These are phyloP conservation scores for Drosophila nr. medialis DNA, from an alignment of 2,888 invertebrate species.

Conservation along the genomic window DNA sequence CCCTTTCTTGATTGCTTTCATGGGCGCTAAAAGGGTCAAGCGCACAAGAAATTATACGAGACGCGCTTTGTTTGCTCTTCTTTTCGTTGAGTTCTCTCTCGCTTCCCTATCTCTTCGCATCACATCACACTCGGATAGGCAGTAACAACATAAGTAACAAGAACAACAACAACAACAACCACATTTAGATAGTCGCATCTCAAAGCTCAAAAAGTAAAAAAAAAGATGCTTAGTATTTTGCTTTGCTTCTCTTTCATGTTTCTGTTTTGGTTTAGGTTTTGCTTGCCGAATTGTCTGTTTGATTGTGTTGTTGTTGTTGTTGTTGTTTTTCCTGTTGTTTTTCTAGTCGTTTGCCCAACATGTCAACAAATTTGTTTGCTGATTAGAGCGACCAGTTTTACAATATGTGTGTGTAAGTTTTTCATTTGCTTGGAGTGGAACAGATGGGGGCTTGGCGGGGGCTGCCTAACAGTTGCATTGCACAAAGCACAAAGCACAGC, in stretches of 20 bases:
- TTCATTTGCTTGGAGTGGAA: conserved; percentile 4
- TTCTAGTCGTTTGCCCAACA: conserved; percentile 44
- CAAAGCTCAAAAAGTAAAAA: conserved; percentile 26
- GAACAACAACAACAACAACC: conserved; percentile 24
- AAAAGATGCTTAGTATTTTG: conserved; percentile 45
- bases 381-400: conserved; percentile 57
- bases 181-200: conserved; percentile 47
- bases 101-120: background rate
- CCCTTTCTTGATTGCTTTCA: conserved; percentile 9
- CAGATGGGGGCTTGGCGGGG: conserved; percentile 10
- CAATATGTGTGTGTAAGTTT: conserved; percentile 15
- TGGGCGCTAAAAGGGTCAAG: conserved; percentile 43
- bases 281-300: conserved; percentile 8
- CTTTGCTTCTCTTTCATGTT: conserved; percentile 32
- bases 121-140: conserved; percentile 8
- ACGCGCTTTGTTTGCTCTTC: conserved; percentile 26
- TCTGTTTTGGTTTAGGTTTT: conserved; percentile 23
- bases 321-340: conserved; percentile 21
- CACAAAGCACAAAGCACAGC: conserved; percentile 43
- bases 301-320: conserved; percentile 9
- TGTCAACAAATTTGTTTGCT: conserved; percentile 68
- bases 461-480: conserved; percentile 35
- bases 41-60: conserved; percentile 20
- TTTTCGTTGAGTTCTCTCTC: conserved; percentile 6
- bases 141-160: conserved; percentile 11